phyloP scores from a whole-genome alignment of 2,797 vertebrate species.

The Sebastes diploproa region DNA sequence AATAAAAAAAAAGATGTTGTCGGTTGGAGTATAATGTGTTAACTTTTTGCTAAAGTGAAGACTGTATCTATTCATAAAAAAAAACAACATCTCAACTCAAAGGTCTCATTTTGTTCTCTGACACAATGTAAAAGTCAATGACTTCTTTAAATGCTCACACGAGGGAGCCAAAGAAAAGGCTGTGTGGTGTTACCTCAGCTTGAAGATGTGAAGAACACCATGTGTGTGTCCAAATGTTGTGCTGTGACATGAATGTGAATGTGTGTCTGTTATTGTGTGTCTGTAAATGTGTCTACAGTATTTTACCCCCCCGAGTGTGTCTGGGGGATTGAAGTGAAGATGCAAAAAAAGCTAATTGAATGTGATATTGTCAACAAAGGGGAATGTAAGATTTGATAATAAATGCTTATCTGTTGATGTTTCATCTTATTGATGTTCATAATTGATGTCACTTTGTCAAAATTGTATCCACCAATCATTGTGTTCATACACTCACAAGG shows the following conservation, averaged over 20 bases:
- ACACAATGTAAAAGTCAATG: conserved; percentile 45
- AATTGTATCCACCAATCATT: no score
- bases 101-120: conserved; percentile 2
- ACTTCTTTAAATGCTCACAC: conserved; percentile 46
- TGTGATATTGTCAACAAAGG: not conserved
- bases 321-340: not conserved
- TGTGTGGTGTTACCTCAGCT: conserved; percentile 70
- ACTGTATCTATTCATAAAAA: conserved; percentile 9
- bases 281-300: not conserved
- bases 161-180: conserved; percentile 33
- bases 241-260: not conserved
- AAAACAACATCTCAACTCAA: conserved; percentile 46
- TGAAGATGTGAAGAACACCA: conserved; percentile 68
- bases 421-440: not conserved
- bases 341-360: not conserved
- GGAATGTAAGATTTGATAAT: not conserved
- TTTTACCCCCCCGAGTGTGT: not conserved
- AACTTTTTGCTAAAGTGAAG: not conserved
- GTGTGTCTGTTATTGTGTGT: not conserved
- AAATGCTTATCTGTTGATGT: not conserved
- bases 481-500: no score
- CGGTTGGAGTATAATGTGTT: not conserved
- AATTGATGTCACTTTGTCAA: not conserved
- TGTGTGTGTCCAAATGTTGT: conserved; percentile 23
- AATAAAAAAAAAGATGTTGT: not conserved